A percentile compares a stretch with the other conserved stretches of the same genome.
phyloP scores from a whole-genome alignment of 2,797 vertebrate species.

The Enteromius fasciolatus region DNA sequence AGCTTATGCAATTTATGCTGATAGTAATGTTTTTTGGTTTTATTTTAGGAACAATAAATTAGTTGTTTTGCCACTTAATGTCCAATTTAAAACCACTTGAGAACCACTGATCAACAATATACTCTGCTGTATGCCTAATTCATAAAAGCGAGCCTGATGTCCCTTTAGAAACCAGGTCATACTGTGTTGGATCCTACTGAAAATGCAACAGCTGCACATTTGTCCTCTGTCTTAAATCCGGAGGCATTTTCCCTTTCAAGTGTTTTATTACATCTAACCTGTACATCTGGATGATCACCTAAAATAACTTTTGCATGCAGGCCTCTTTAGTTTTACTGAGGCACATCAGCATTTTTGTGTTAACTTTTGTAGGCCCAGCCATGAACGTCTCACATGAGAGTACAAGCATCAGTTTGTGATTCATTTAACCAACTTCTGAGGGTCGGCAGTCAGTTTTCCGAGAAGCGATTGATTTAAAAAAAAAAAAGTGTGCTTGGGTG shows the following conservation, averaged over 20 bases:
- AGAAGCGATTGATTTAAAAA: constrained; percentile 10
- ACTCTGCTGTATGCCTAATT: neutral
- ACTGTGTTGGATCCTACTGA: neutral
- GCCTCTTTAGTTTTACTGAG: constrained; percentile 7
- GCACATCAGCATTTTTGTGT: neutral
- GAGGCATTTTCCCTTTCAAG: neutral
- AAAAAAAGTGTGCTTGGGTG: constrained; percentile 3
- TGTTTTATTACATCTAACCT: constrained; percentile 29
- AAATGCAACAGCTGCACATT: constrained; percentile 33
- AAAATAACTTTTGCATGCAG: constrained; percentile 27
- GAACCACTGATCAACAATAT: neutral
- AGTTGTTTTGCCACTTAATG: neutral
- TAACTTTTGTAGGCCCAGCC: neutral
- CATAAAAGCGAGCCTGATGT: neutral
- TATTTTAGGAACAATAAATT: neutral
- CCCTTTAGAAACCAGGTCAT: neutral
- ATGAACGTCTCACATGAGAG: neutral
- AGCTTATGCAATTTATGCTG: neutral
- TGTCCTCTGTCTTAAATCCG: constrained; percentile 2
- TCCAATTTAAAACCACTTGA: neutral
- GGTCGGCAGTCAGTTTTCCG: constrained; percentile 13
- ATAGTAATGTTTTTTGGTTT: neutral
- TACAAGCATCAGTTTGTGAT: constrained; percentile 21
- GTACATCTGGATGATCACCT: constrained; percentile 31
- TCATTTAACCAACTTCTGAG: constrained; percentile 12